Percentiles rank a stretch among this genome's conserved stretches.
Evolutionary conservation across 2,797 vertebrate species (phyloP).

Genomic region (Eleutherodactylus coqui): DNA sequence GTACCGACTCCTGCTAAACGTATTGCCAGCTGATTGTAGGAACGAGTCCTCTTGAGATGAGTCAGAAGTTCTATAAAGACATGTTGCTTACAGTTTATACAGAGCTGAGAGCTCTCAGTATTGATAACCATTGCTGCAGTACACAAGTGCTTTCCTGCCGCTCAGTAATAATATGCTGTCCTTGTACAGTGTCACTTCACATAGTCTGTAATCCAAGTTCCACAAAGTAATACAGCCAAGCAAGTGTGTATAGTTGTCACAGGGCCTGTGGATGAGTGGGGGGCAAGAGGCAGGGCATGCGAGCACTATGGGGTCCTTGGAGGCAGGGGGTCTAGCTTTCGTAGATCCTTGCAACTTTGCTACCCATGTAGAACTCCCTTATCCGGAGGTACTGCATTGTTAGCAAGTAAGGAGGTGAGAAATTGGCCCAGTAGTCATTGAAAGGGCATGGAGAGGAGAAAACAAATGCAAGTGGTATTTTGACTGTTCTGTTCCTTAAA

Average conservation of each 20-base stretch:
- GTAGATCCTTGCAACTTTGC: neutral
- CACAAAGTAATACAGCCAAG: neutral
- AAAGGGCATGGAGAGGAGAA: neutral
- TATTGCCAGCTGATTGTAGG: slow-evolving; percentile 26
- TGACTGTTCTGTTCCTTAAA: no score
- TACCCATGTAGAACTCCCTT: neutral
- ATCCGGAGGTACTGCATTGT: neutral
- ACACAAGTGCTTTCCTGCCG: slow-evolving; percentile 7
- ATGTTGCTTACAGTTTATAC: slow-evolving; percentile 17
- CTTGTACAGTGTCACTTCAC: neutral
- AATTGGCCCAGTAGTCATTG: neutral
- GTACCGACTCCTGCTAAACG: neutral
- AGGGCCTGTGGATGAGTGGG: neutral
- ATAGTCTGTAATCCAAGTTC: neutral
- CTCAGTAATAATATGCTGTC: slow-evolving; percentile 14
- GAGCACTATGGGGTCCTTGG: neutral
- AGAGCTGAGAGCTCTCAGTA: slow-evolving; percentile 6
- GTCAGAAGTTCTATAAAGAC: slow-evolving; percentile 29
- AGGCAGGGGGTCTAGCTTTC: neutral
- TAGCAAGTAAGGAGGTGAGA: neutral
- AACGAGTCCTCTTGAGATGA: slow-evolving; percentile 19
- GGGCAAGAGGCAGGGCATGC: neutral
- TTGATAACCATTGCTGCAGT: neutral
- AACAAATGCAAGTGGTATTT: no score
- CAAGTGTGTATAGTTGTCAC: neutral